Conservation (phyloP, 2,113 vertebrate genomes). For the Cervus canadensis region DNA sequence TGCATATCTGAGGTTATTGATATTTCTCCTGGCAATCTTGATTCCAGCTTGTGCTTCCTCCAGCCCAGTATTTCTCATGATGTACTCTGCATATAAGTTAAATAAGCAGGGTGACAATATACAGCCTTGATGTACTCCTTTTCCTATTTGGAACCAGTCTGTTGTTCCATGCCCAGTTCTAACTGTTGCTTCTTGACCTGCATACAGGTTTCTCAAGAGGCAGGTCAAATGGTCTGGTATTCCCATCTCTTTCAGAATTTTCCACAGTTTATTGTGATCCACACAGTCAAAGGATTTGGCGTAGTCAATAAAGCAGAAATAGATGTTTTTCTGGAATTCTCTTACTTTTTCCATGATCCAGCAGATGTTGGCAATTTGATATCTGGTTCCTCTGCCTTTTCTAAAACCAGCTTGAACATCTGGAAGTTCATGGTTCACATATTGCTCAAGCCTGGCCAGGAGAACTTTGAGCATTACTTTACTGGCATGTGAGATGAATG, state of each 20-base stretch:
- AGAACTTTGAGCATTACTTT: background rate
- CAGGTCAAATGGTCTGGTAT: background rate
- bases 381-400: background rate
- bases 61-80: background rate
- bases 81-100: background rate
- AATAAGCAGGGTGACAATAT: background rate
- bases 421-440: background rate
- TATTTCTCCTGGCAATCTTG: background rate
- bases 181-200: background rate
- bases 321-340: background rate
- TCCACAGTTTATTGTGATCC: background rate
- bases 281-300: background rate
- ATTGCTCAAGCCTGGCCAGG: background rate
- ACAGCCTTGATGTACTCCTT: background rate
- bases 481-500: fast-evolving
- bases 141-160: background rate
- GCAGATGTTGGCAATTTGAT: background rate
- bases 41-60: background rate
- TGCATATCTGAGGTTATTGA: background rate
- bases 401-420: background rate
- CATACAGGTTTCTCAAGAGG: background rate
- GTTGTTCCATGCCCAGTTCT: background rate
- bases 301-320: background rate
- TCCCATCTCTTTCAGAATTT: background rate
- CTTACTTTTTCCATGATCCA: background rate